These are phyloP conservation scores for Calycopis cecrops DNA, from an alignment of 1,140 invertebrate genomes.

Conservation along the genomic window DNA sequence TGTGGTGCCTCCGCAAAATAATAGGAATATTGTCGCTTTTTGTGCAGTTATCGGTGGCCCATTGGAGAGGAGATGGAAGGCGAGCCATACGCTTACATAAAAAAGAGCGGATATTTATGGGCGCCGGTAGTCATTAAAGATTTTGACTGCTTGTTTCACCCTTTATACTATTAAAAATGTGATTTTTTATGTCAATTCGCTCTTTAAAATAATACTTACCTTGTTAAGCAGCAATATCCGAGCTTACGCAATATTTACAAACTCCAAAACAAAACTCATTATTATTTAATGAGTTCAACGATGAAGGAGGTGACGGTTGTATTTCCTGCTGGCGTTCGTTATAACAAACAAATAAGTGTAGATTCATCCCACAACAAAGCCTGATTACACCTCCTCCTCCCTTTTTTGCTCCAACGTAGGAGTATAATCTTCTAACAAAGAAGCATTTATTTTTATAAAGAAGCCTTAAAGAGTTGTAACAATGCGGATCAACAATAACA, in stretches of 20 bases:
- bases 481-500: constrained; percentile 33
- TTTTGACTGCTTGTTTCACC: too few species aligned
- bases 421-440: constrained; percentile 2
- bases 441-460: background rate
- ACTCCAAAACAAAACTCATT: constrained; percentile 1
- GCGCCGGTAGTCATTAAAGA: too few species aligned
- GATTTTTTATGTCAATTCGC: too few species aligned
- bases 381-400: background rate
- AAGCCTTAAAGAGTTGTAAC: constrained; percentile 30
- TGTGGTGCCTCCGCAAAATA: too few species aligned
- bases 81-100: too few species aligned
- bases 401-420: background rate
- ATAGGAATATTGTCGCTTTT: too few species aligned
- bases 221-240: too few species aligned
- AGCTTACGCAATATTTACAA: background rate
- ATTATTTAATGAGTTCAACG: background rate
- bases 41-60: too few species aligned
- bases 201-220: too few species aligned
- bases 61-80: too few species aligned
- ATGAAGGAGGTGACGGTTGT: background rate
- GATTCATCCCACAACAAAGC: constrained; percentile 3
- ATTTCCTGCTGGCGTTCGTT: background rate
- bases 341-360: constrained; percentile 3
- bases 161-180: too few species aligned
- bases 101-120: too few species aligned